Evolutionary conservation across 1,140 invertebrate species (phyloP), one percentile per base, ranked within the genome.

Genomic region (Nilaparvata lugens): DNA sequence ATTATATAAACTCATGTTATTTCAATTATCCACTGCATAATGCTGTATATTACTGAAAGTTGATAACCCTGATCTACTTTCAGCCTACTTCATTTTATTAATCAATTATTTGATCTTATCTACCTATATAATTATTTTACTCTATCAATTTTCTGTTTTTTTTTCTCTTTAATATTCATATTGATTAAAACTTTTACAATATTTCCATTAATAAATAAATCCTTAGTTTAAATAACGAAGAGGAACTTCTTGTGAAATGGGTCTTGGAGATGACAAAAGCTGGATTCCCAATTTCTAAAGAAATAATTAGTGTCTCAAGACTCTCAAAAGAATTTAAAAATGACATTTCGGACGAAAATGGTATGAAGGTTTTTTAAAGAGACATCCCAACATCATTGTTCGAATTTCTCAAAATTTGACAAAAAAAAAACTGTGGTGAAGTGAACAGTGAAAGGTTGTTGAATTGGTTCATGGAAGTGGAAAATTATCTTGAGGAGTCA

Each of bases 231-330:
- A 42, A 55, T 19, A 67, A 70, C 38, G 70, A 68, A 68, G 73
- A 72, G 65, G 53, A 62, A 56, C 55, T 65, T 24, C 51, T 73
- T 16, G 65, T 71, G 14, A 52, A 65, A 24, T 74, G 71, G 73
- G 65, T 72, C 35, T 54, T 71, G 28, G 60, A 63, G 42, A 72
- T 74, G 61, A 68, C 68, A 11, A 58, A 65, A 56, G 61, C 67
- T 52, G 70, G 70, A 19, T 71, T 73, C 63, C 73, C 74, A 4
- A 65, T 72, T 57, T 68, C 69, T 51, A 64, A 65, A 56, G 6
- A 65, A 72, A 64, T 67, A 67, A 64, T 67, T 74, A 63, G 13
- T 51, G 64, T 58, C 7, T 69, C 63, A 65, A 67, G 9, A 64
- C 60, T 35, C 7, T 56, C 13, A 72, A 65, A 55, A 67, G 68